These are phyloP conservation scores for Morone chrysops DNA, from an alignment of 2,113 vertebrate species.

Conservation along the genomic window DNA sequence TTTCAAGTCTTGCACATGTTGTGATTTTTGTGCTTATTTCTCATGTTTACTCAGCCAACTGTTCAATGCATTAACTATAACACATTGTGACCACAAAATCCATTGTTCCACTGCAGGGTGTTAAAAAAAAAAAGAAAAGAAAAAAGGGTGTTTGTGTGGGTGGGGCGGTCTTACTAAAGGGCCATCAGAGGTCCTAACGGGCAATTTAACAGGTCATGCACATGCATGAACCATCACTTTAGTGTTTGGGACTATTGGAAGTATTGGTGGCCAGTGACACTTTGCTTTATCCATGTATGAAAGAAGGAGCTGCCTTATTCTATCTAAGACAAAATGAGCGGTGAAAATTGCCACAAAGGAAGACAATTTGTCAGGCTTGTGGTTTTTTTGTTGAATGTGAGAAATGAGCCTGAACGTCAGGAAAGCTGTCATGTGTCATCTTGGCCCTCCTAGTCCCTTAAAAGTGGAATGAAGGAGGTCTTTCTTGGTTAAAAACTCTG, in stretches of 20 bases:
- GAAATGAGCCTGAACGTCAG: conserved; percentile 13
- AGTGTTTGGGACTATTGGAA: conserved; percentile 19
- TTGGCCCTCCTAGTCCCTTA: conserved; percentile 2
- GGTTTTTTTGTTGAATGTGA: conserved; percentile 44
- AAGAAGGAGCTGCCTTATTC: conserved; percentile 18
- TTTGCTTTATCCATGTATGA: conserved; percentile 17
- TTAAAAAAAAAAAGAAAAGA: background rate
- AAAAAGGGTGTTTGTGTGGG: background rate
- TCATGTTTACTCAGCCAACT: background rate
- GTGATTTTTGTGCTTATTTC: conserved; percentile 4
- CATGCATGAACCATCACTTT: conserved; percentile 33
- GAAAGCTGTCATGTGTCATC: conserved; percentile 50
- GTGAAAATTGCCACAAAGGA: conserved; percentile 23
- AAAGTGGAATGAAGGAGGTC: conserved; percentile 16
- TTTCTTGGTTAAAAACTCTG: background rate
- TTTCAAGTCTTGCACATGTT: background rate
- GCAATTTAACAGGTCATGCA: conserved; percentile 76
- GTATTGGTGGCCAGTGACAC: conserved; percentile 55
- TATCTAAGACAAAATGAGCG: conserved; percentile 15
- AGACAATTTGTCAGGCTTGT: conserved; percentile 47
- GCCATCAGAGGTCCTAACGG: conserved; percentile 45
- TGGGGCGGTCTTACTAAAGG: conserved; percentile 5
- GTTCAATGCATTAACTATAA: conserved; percentile 27
- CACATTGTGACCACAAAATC: conserved; percentile 22
- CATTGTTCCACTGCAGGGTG: background rate